These are phyloP conservation scores for Neoarius graeffei DNA, from an alignment of 2,113 vertebrate species.

Conservation along the genomic window DNA sequence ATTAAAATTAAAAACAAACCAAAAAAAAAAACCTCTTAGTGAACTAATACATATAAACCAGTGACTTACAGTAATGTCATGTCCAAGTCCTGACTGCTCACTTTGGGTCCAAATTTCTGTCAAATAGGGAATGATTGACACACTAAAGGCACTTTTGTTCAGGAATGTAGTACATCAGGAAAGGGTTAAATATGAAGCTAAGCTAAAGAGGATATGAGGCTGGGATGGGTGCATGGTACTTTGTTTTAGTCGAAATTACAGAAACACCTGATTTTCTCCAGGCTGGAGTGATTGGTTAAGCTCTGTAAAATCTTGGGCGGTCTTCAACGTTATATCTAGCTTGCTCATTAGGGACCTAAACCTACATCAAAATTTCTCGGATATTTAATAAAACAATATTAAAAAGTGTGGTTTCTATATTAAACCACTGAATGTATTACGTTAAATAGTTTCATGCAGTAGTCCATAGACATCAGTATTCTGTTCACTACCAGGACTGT, in stretches of 20 bases:
- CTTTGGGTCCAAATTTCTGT: not conserved
- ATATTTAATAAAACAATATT: not conserved
- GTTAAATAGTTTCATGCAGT: not conserved
- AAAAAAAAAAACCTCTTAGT: too few relatives aligned
- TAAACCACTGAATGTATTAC: not conserved
- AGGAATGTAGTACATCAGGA: too few relatives aligned
- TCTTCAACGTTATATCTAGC: not conserved
- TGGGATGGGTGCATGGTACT: too few relatives aligned
- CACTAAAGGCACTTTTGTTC: not conserved
- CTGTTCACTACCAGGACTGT: too few relatives aligned
- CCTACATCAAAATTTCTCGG: not conserved
- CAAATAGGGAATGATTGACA: not conserved
- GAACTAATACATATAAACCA: too few relatives aligned
- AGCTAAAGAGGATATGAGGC: too few relatives aligned
- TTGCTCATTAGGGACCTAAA: not conserved
- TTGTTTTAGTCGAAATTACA: not conserved
- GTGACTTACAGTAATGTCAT: too few relatives aligned
- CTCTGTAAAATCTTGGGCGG: not conserved
- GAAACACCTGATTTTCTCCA: not conserved
- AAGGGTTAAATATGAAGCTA: not conserved
- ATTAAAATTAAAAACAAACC: too few relatives aligned
- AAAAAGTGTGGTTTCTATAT: not conserved
- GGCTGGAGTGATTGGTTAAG: not conserved
- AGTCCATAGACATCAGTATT: too few relatives aligned
- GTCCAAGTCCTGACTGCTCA: not conserved